Percentiles rank a stretch among this genome's conserved stretches.
Evolutionary conservation across 2,797 vertebrate genomes (phyloP).

Genomic region (Syngnathus rostellatus): DNA sequence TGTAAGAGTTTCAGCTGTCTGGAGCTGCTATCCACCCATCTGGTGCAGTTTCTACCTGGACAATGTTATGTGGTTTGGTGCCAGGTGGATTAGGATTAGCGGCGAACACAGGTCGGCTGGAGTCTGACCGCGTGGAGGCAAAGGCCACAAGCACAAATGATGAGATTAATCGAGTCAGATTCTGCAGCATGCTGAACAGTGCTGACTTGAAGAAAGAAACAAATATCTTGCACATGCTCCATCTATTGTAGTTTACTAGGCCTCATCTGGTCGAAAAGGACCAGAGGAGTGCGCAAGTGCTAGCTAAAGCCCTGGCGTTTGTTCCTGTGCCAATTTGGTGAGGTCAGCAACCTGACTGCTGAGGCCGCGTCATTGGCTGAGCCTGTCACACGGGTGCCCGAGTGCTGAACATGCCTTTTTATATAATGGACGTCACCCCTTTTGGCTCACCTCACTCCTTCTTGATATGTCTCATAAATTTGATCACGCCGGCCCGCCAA

Average conservation of each 20-base stretch:
- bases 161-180: constrained; percentile 47
- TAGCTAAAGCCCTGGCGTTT: constrained; percentile 59
- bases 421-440: constrained; percentile 66
- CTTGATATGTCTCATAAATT: neutral
- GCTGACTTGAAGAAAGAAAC: constrained; percentile 14
- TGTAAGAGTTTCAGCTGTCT: constrained; percentile 23
- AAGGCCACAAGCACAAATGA: constrained; percentile 47
- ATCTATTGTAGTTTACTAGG: constrained; percentile 35
- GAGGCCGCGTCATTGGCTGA: constrained; percentile 67
- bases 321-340: constrained; percentile 68
- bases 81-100: constrained; percentile 65
- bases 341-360: constrained; percentile 72
- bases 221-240: neutral
- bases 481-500: neutral
- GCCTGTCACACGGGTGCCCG: constrained; percentile 62
- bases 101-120: constrained; percentile 31
- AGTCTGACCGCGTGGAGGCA: constrained; percentile 31
- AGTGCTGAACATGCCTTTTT: constrained; percentile 73
- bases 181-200: constrained; percentile 14
- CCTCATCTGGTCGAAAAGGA: constrained; percentile 51
- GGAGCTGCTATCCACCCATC: constrained; percentile 35
- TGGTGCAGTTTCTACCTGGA: constrained; percentile 49
- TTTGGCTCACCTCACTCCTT: constrained; percentile 43
- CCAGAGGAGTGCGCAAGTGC: constrained; percentile 44
- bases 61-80: constrained; percentile 51